Conservation (phyloP, 1,140 invertebrate species). For the Metopolophium dirhodum region DNA sequence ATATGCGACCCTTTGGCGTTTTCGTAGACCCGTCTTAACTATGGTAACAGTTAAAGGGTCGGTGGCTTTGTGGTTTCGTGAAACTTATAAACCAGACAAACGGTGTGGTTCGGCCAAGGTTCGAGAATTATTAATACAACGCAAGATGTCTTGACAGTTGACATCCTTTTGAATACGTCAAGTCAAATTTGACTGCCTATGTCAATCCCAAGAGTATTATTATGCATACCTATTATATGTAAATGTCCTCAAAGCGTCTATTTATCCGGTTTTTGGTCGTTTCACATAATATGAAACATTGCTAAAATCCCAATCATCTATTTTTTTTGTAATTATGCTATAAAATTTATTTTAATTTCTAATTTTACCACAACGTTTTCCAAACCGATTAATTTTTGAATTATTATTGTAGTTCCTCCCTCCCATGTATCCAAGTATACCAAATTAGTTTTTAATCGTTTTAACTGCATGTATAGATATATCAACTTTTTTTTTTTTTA, state of each 20-base stretch:
- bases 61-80: not conserved
- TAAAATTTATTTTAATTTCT: not conserved
- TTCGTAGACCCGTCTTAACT: not conserved
- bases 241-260: not conserved
- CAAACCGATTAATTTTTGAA: not conserved
- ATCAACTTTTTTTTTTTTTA: not conserved
- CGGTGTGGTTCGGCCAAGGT: not conserved
- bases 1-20: not conserved
- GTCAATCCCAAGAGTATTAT: not conserved
- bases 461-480: not conserved
- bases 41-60: not conserved
- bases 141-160: not conserved
- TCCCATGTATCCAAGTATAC: not conserved
- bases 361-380: not conserved
- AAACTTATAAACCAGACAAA: not conserved
- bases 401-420: not conserved
- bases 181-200: not conserved
- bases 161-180: not conserved
- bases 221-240: not conserved
- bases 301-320: not conserved
- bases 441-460: slow-evolving; percentile 7
- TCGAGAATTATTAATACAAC: not conserved
- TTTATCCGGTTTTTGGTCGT: not conserved
- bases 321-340: not conserved
- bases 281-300: not conserved